Evolutionary conservation across 2,113 vertebrate species (phyloP).

Genomic region (Arizona elegans): DNA sequence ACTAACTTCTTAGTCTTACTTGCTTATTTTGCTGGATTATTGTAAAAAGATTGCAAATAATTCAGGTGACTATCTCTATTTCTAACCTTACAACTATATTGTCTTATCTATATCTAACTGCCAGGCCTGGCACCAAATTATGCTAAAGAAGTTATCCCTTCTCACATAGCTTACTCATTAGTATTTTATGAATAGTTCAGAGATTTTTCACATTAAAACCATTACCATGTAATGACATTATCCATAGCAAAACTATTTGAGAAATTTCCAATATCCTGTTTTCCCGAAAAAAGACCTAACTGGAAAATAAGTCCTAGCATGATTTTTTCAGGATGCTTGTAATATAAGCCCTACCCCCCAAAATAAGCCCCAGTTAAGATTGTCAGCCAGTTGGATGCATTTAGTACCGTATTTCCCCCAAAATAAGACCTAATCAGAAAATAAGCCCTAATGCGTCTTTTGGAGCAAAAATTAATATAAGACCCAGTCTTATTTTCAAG

Average conservation of each 20-base stretch:
- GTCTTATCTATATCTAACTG: background rate
- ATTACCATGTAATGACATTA: background rate
- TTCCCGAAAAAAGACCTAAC: too few species aligned
- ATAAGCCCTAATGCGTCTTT: too few species aligned
- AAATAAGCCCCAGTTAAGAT: too few species aligned
- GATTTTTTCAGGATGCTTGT: too few species aligned
- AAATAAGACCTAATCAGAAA: too few species aligned
- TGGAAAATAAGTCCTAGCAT: too few species aligned
- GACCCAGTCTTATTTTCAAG: too few species aligned
- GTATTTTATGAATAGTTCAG: background rate
- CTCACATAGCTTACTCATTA: background rate
- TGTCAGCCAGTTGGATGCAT: too few species aligned
- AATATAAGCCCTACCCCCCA: too few species aligned
- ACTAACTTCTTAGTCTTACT: background rate
- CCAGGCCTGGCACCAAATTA: background rate
- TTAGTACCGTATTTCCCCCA: too few species aligned
- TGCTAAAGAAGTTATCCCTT: background rate
- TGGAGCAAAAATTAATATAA: too few species aligned
- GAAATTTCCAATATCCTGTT: background rate
- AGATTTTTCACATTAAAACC: background rate
- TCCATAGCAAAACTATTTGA: background rate
- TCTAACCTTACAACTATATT: background rate
- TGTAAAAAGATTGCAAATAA: background rate
- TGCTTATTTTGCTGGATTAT: background rate
- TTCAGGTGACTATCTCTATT: background rate